These are phyloP conservation scores for Eurosta solidaginis DNA, from an alignment of 1,140 invertebrate genomes.

Conservation along the genomic window DNA sequence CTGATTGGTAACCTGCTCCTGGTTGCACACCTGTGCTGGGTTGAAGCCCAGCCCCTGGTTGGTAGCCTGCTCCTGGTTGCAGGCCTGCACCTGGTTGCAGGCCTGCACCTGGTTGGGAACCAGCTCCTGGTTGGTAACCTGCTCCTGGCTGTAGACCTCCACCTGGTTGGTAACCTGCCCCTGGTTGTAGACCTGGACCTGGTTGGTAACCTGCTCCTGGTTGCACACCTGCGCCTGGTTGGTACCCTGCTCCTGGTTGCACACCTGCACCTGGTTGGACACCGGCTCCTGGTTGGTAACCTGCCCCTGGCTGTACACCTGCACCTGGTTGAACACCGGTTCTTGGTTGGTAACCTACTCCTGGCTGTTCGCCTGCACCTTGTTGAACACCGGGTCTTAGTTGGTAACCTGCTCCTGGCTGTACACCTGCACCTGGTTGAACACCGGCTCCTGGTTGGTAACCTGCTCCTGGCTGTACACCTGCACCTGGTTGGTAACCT, in stretches of 20 bases:
- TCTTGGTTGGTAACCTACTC: too few species aligned
- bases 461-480: not conserved
- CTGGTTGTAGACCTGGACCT: too few species aligned
- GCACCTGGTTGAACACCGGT: too few species aligned
- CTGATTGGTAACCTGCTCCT: slow-evolving; percentile 20
- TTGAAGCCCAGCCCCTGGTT: slow-evolving; percentile 12
- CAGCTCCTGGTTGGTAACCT: slow-evolving; percentile 13
- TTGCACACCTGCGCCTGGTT: not conserved
- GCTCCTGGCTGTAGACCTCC: too few species aligned
- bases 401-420: slow-evolving; percentile 4
- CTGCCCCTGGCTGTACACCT: slow-evolving; percentile 18
- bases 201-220: not conserved
- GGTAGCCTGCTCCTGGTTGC: not conserved
- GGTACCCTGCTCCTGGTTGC: not conserved
- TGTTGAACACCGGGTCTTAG: slow-evolving; percentile 31
- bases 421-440: slow-evolving; percentile 18
- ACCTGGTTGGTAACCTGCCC: not conserved
- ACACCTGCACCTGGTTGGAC: slow-evolving; percentile 8
- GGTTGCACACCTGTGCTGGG: slow-evolving; percentile 29
- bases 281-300: not conserved
- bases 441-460: slow-evolving; percentile 23
- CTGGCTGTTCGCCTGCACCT: slow-evolving; percentile 23
- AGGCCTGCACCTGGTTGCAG: not conserved
- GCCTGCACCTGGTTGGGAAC: not conserved
- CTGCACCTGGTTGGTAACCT: slow-evolving; percentile 24